A percentile compares a stretch with the other conserved stretches of the same genome.
phyloP scores from a whole-genome alignment of 2,888 invertebrate genomes.

The Aromia moschata region DNA sequence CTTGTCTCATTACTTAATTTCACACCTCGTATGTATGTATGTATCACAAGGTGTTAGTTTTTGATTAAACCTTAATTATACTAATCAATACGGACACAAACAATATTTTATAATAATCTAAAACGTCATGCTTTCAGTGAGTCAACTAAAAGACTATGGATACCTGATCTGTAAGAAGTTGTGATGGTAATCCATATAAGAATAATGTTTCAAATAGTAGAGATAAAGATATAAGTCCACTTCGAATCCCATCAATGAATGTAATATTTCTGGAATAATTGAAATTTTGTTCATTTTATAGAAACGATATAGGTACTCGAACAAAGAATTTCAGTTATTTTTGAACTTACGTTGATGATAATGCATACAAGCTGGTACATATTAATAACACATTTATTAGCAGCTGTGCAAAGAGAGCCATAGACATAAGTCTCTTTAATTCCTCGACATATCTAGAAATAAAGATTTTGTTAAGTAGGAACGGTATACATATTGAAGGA shows the following conservation, averaged over 20 bases:
- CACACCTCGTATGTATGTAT: not conserved
- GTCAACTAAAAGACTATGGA: not conserved
- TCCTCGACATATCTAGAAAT: not conserved
- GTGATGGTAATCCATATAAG: conserved; percentile 5
- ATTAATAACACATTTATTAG: not conserved
- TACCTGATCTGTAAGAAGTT: conserved; percentile 6
- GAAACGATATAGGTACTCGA: not conserved
- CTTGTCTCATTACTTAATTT: too few species aligned
- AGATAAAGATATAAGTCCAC: not conserved
- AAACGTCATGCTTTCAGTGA: not conserved
- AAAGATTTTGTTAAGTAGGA: not conserved
- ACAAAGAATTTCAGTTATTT: not conserved
- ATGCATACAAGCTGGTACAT: not conserved
- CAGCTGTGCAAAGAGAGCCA: not conserved
- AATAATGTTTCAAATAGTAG: not conserved
- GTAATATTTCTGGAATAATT: not conserved
- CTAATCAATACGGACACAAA: too few species aligned
- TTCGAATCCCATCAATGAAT: not conserved
- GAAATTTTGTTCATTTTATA: not conserved
- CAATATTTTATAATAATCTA: not conserved
- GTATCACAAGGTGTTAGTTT: too few species aligned
- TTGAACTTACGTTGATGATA: not conserved
- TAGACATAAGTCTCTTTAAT: not conserved
- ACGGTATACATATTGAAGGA: not conserved
- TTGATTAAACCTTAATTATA: too few species aligned